phyloP scores from a whole-genome alignment of 2,113 vertebrate species.

The Dicentrarchus labrax region DNA sequence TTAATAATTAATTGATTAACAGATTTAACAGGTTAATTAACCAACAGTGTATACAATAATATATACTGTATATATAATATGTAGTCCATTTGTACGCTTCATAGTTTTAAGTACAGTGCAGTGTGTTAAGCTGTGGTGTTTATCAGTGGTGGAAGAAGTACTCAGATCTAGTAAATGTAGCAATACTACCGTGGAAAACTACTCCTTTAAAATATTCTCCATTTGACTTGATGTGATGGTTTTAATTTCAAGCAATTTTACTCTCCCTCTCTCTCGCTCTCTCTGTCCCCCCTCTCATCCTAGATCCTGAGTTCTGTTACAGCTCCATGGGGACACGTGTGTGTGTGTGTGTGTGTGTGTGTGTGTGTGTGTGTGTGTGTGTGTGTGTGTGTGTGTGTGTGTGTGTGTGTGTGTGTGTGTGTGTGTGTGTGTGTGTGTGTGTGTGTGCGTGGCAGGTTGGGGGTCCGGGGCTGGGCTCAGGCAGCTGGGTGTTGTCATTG shows the following conservation, averaged over 20 bases:
- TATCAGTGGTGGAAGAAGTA: too few relatives aligned
- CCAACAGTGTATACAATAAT: too few relatives aligned
- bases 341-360: neutral
- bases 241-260: slow-evolving; percentile 23
- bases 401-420: slow-evolving; percentile 10
- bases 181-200: too few relatives aligned
- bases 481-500: slow-evolving; percentile 61
- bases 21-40: neutral
- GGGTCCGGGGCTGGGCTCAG: slow-evolving; percentile 7
- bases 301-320: slow-evolving; percentile 80
- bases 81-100: too few relatives aligned
- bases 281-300: slow-evolving; percentile 51
- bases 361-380: slow-evolving; percentile 10
- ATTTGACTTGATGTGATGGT: neutral
- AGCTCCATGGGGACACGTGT: slow-evolving; percentile 69
- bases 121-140: neutral
- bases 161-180: too few relatives aligned
- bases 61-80: too few relatives aligned
- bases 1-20: neutral
- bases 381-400: slow-evolving; percentile 15
- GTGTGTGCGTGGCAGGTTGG: slow-evolving; percentile 19
- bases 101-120: too few relatives aligned
- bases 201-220: neutral
- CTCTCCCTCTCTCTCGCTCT: neutral
- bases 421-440: neutral